Evolutionary conservation across 2,113 vertebrate genomes (phyloP).

Genomic region (Vidua macroura): DNA sequence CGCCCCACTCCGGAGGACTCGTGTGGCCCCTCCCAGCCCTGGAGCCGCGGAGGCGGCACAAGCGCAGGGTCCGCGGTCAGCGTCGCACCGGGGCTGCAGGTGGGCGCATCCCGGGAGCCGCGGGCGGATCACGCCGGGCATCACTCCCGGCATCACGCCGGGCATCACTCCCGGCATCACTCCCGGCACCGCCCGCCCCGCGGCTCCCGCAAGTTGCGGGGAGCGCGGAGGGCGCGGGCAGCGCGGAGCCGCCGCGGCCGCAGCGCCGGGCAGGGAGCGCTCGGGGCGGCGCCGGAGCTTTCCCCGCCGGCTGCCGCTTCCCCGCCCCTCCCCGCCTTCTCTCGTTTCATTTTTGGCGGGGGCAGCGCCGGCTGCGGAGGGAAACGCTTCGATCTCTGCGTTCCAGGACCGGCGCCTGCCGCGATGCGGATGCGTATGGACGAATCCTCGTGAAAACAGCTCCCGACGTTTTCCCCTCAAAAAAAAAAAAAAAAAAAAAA

Average conservation of each 20-base stretch:
- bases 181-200: not conserved
- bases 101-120: not conserved
- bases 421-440: constrained; percentile 11
- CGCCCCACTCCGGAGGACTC: not conserved
- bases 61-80: not conserved
- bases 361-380: not conserved
- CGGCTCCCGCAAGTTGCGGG: not conserved
- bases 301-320: not conserved
- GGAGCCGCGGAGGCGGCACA: not conserved
- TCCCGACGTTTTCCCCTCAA: not conserved
- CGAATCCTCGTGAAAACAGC: not conserved
- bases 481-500: not conserved
- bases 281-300: not conserved
- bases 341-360: not conserved
- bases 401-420: not conserved
- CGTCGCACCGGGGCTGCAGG: not conserved
- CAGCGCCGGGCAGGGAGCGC: not conserved
- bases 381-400: not conserved
- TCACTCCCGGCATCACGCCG: not conserved
- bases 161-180: not conserved
- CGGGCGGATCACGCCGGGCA: not conserved
- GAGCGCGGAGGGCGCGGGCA: not conserved
- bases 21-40: not conserved
- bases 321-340: not conserved
- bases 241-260: not conserved